Percentiles rank a stretch among this genome's conserved stretches.
Evolutionary conservation across 1,140 invertebrate genomes (phyloP).

Genomic region (Stenopsyche tienmushanensis): DNA sequence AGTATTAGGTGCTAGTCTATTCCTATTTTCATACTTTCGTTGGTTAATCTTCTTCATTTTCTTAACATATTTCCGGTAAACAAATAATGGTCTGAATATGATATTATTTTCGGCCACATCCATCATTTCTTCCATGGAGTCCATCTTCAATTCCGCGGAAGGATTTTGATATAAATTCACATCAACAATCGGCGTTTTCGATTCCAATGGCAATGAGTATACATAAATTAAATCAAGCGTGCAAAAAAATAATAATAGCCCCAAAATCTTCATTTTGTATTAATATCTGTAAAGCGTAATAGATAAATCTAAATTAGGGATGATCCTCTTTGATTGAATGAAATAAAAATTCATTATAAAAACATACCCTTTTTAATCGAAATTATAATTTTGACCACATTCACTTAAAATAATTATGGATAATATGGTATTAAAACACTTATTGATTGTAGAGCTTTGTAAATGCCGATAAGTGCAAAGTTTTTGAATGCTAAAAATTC

Average conservation of each 20-base stretch:
- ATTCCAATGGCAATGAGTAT: background rate
- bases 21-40: background rate
- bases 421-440: too few species aligned
- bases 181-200: background rate
- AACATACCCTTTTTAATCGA: too few species aligned
- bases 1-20: background rate
- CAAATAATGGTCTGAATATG: conserved; percentile 35
- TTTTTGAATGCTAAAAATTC: too few species aligned
- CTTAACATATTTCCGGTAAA: conserved; percentile 29
- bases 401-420: too few species aligned
- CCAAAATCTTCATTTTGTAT: too few species aligned
- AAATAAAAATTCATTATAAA: too few species aligned
- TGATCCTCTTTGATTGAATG: too few species aligned
- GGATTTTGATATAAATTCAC: background rate
- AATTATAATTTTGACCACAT: too few species aligned
- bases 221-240: background rate
- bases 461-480: too few species aligned
- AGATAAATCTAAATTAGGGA: too few species aligned
- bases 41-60: conserved; percentile 11
- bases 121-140: conserved; percentile 28
- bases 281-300: too few species aligned
- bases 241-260: background rate
- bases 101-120: conserved; percentile 25
- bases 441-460: too few species aligned
- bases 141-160: background rate